Percentiles rank a stretch among this genome's conserved stretches.
Evolutionary conservation across 2,113 vertebrate species (phyloP).

Genomic region (Gymnogyps californianus): DNA sequence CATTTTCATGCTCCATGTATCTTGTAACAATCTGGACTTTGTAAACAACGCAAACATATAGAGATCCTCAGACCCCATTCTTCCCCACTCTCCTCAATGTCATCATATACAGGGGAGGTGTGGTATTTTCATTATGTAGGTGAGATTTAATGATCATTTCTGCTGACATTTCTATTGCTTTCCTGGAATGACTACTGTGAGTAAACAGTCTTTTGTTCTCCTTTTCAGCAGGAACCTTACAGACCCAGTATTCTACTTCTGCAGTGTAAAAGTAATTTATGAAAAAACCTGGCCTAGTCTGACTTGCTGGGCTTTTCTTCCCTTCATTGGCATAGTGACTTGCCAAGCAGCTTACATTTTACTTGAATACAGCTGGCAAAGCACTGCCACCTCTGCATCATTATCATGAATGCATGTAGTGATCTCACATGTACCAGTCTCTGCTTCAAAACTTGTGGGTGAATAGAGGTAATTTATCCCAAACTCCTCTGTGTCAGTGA

Average conservation of each 20-base stretch:
- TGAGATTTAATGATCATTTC: conserved; percentile 25
- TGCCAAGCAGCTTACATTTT: conserved; percentile 26
- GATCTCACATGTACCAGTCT: conserved; percentile 18
- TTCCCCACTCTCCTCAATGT: background rate
- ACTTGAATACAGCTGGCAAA: conserved; percentile 40
- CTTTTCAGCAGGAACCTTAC: background rate
- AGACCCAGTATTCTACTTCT: background rate
- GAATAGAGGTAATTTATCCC: conserved; percentile 52
- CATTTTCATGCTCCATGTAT: background rate
- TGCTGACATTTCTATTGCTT: conserved; percentile 31
- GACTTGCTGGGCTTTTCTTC: background rate
- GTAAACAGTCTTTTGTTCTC: conserved; percentile 52
- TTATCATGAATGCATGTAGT: background rate
- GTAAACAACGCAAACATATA: background rate
- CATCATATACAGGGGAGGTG: background rate
- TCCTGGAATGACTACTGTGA: background rate
- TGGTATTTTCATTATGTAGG: conserved; percentile 1
- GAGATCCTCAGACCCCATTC: background rate
- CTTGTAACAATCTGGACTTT: background rate
- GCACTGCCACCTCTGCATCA: conserved; percentile 10
- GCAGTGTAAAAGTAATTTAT: conserved; percentile 3
- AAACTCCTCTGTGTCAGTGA: background rate
- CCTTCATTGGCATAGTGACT: background rate
- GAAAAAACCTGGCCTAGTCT: background rate
- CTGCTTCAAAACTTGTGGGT: background rate